Percentiles rank a stretch among this genome's conserved stretches.
Evolutionary conservation across 1,140 invertebrate species (phyloP).

Genomic region (Drosophila subpulchrella): DNA sequence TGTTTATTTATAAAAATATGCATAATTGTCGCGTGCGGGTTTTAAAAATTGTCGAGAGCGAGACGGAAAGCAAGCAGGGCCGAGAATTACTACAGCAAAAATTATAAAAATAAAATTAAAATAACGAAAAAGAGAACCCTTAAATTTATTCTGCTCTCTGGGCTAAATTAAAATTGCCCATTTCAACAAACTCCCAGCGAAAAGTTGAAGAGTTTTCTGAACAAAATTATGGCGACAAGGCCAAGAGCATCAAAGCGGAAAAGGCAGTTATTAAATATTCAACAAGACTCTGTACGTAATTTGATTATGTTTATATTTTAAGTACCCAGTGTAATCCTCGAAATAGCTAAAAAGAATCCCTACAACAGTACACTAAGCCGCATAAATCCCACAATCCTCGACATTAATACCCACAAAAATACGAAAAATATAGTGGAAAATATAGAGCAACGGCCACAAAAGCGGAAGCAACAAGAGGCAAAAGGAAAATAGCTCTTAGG

Average conservation of each 20-base stretch:
- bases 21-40: slow-evolving; percentile 75
- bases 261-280: slow-evolving; percentile 3
- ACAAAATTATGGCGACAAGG: not conserved
- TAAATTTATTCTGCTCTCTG: slow-evolving; percentile 18
- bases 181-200: slow-evolving; percentile 27
- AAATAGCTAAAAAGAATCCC: slow-evolving; percentile 10
- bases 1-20: slow-evolving; percentile 75
- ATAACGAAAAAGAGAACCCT: not conserved
- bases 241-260: not conserved
- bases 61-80: slow-evolving; percentile 11
- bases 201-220: not conserved
- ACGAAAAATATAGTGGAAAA: slow-evolving; percentile 29
- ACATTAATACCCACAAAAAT: slow-evolving; percentile 29
- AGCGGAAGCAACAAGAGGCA: slow-evolving; percentile 15
- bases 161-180: slow-evolving; percentile 27
- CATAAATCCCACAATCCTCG: slow-evolving; percentile 6
- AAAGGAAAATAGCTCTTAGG: slow-evolving; percentile 8
- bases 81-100: slow-evolving; percentile 23
- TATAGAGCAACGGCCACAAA: not conserved
- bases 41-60: slow-evolving; percentile 34
- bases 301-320: slow-evolving; percentile 27
- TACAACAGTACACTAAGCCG: slow-evolving; percentile 19
- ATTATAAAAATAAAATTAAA: slow-evolving; percentile 23
- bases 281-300: slow-evolving; percentile 15
- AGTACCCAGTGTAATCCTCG: not conserved